phyloP scores from a whole-genome alignment of 1,140 invertebrate species.

The Cydia strobilella region DNA sequence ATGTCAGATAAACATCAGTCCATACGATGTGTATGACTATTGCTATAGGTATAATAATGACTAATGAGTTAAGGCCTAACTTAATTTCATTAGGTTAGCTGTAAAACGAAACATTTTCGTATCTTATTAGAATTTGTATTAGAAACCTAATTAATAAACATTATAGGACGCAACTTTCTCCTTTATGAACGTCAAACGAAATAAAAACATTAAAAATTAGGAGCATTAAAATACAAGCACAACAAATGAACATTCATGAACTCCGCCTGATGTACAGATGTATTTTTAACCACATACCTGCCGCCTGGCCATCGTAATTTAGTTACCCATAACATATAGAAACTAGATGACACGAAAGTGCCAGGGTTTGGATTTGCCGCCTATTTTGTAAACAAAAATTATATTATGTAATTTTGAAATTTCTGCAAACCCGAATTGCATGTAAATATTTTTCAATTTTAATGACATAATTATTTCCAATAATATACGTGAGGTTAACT shows the following conservation, averaged over 20 bases:
- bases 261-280: background rate
- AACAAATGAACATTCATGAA: conserved; percentile 1
- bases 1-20: too few species aligned
- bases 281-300: conserved; percentile 4
- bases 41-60: too few species aligned
- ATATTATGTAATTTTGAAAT: background rate
- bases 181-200: background rate
- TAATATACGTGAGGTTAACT: background rate
- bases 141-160: too few species aligned
- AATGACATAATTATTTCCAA: background rate
- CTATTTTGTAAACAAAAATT: background rate
- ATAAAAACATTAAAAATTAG: background rate
- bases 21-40: too few species aligned
- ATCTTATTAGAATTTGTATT: too few species aligned
- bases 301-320: background rate
- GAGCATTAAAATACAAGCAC: background rate
- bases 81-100: too few species aligned
- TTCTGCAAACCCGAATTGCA: background rate
- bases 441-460: background rate
- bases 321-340: background rate
- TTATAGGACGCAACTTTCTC: too few species aligned
- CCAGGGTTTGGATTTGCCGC: background rate
- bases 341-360: background rate
- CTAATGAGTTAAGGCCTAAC: too few species aligned
- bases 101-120: too few species aligned